phyloP scores from a whole-genome alignment of 2,797 vertebrate species.

The Cryptoblepharus egeriae region DNA sequence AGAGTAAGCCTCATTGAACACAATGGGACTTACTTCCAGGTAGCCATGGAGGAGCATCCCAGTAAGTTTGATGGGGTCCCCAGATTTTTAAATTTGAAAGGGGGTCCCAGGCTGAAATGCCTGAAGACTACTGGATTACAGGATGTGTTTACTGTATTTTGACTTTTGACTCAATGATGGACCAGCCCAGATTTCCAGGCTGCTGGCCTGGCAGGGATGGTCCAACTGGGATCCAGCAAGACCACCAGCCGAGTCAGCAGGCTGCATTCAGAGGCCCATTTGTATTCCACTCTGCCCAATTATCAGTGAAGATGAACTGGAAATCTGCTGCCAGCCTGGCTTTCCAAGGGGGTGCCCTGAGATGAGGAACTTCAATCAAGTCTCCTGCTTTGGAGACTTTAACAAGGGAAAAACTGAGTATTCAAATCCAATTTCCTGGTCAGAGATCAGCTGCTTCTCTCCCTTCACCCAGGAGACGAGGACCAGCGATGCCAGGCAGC shows the following conservation, averaged over 20 bases:
- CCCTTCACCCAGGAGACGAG: not conserved
- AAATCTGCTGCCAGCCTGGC: constrained; percentile 20
- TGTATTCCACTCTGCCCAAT: constrained; percentile 31
- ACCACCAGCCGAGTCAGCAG: not conserved
- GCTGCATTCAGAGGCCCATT: constrained; percentile 14
- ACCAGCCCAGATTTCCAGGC: constrained; percentile 26
- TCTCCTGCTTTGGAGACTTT: not conserved
- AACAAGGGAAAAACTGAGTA: constrained; percentile 12
- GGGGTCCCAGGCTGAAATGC: too few species aligned
- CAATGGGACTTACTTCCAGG: too few species aligned
- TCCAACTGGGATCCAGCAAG: not conserved
- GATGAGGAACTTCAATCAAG: constrained; percentile 17
- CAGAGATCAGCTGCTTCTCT: constrained; percentile 52
- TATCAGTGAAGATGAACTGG: not conserved
- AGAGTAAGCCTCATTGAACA: too few species aligned
- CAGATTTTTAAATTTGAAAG: too few species aligned
- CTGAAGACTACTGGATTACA: too few species aligned
- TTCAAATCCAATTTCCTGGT: constrained; percentile 58
- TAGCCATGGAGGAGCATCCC: too few species aligned
- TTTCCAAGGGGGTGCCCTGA: not conserved
- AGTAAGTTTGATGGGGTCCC: too few species aligned
- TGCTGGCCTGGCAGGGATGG: not conserved
- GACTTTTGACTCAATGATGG: constrained; percentile 36
- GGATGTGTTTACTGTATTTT: not conserved
- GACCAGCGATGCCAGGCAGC: constrained; percentile 48